phyloP scores from a whole-genome alignment of 2,797 vertebrate species.

The Dipus sagitta region DNA sequence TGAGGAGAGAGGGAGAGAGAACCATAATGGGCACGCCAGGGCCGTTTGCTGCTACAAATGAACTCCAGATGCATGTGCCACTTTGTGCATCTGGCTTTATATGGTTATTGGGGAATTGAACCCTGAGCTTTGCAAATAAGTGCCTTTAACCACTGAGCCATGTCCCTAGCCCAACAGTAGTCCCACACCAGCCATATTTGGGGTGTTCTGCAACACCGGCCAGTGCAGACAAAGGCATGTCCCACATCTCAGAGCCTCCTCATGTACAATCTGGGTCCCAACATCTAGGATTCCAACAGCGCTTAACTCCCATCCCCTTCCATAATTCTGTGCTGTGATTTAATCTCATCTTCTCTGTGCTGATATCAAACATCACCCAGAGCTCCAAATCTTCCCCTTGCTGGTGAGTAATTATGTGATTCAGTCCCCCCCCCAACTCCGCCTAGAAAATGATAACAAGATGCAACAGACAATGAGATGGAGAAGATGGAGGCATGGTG shows the following conservation, averaged over 20 bases:
- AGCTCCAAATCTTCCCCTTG: not conserved
- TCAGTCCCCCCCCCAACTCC: not conserved
- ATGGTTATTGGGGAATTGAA: too few relatives aligned
- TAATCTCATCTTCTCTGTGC: not conserved
- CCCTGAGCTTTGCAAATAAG: too few relatives aligned
- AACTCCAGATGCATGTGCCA: too few relatives aligned
- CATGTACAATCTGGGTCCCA: not conserved
- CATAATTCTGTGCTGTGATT: not conserved
- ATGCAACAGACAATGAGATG: not conserved
- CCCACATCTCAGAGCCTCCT: not conserved
- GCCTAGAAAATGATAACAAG: not conserved
- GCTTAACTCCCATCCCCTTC: not conserved
- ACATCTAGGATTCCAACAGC: too few relatives aligned
- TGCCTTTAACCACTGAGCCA: too few relatives aligned
- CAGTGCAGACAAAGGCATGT: not conserved
- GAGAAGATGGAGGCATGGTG: not conserved
- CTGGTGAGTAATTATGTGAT: not conserved
- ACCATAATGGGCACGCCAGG: too few relatives aligned
- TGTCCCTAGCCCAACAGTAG: too few relatives aligned
- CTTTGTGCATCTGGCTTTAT: too few relatives aligned
- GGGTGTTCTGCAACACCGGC: not conserved
- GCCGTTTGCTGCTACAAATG: too few relatives aligned
- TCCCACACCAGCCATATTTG: not conserved
- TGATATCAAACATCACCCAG: not conserved
- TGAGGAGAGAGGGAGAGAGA: too few relatives aligned